These are phyloP conservation scores for Cryptocephalus moraei DNA, from an alignment of 2,888 invertebrate genomes.

Conservation along the genomic window DNA sequence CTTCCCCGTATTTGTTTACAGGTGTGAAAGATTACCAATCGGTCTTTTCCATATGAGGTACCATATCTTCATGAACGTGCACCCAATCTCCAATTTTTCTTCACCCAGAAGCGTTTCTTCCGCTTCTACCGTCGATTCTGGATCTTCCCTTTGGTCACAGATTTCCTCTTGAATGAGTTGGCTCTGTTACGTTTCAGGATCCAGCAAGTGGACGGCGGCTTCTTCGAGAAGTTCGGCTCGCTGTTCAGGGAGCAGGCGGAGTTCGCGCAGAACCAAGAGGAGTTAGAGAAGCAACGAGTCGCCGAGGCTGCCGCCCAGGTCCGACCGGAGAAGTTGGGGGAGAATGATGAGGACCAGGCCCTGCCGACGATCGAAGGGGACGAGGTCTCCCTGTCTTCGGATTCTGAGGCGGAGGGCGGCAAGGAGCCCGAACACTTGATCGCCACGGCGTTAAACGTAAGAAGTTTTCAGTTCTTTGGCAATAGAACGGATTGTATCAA, in stretches of 20 bases:
- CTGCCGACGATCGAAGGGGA: slow-evolving; percentile 25
- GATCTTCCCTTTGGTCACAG: too few species aligned
- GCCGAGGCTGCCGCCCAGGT: slow-evolving; percentile 30
- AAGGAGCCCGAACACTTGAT: slow-evolving; percentile 52
- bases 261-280: slow-evolving; percentile 46
- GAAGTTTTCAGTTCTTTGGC: slow-evolving; percentile 32
- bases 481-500: too few species aligned
- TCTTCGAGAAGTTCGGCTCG: slow-evolving; percentile 75
- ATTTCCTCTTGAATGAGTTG: neutral
- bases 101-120: too few species aligned
- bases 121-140: too few species aligned
- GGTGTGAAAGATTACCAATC: too few species aligned
- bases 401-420: slow-evolving; percentile 55
- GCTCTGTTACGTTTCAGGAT: slow-evolving; percentile 46
- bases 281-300: slow-evolving; percentile 29
- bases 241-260: slow-evolving; percentile 55
- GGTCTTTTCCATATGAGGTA: too few species aligned
- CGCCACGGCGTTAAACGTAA: slow-evolving; percentile 67
- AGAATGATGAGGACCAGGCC: slow-evolving; percentile 15
- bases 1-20: too few species aligned
- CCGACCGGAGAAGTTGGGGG: slow-evolving; percentile 16
- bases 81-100: too few species aligned
- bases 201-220: slow-evolving; percentile 73
- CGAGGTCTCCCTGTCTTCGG: slow-evolving; percentile 34
- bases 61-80: too few species aligned